phyloP scores from a whole-genome alignment of 2,888 invertebrate genomes.

The Diplazon laetatorius region DNA sequence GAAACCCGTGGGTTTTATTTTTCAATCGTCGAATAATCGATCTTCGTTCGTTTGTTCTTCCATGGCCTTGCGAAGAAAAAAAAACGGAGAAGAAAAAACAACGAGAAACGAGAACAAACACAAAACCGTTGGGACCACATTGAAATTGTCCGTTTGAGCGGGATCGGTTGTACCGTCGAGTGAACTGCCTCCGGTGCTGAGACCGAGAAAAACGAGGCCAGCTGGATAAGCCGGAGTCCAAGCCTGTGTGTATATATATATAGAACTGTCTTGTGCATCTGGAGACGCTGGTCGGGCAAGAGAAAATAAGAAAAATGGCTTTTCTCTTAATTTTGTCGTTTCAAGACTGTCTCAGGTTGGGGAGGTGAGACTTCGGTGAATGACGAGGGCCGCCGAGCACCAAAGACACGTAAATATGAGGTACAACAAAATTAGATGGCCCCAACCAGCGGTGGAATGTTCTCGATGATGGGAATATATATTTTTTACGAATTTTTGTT shows the following conservation, averaged over 20 bases:
- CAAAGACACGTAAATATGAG: slow-evolving; percentile 18
- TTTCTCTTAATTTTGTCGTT: background rate
- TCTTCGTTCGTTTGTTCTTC: background rate
- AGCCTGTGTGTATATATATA: too few species aligned
- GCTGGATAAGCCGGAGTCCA: background rate
- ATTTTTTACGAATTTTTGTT: too few species aligned
- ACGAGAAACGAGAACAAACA: too few species aligned
- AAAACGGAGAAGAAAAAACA: too few species aligned
- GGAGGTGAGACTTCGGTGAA: too few species aligned
- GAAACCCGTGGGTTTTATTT: background rate
- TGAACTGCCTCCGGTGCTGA: background rate
- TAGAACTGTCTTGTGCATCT: background rate
- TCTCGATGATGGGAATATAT: background rate
- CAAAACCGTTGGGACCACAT: background rate
- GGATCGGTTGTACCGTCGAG: background rate
- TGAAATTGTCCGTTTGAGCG: background rate
- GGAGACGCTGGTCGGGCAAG: background rate
- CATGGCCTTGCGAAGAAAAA: too few species aligned
- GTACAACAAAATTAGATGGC: slow-evolving; percentile 9
- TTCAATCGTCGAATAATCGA: background rate
- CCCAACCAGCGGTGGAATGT: slow-evolving; percentile 32
- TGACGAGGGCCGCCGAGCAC: too few species aligned
- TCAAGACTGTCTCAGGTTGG: background rate
- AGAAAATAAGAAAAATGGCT: slow-evolving; percentile 15
- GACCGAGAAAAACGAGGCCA: background rate